A percentile compares a stretch with the other conserved stretches of the same genome.
Evolutionary conservation across 2,797 vertebrate genomes (phyloP).

Genomic region (Siniperca undulata): DNA sequence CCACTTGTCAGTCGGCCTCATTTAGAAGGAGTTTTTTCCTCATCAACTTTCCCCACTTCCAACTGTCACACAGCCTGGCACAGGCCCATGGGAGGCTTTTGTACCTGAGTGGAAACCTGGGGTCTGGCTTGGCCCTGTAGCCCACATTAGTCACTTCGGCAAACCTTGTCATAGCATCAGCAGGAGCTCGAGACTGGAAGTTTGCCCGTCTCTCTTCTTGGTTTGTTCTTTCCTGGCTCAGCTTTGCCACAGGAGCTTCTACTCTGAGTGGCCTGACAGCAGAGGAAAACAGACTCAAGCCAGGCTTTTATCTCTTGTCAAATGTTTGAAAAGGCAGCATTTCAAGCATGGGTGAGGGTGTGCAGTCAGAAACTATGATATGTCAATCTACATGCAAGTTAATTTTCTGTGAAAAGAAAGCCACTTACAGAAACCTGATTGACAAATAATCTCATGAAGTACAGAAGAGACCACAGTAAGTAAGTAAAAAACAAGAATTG

Average conservation of each 20-base stretch:
- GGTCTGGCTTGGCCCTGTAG: slow-evolving; percentile 22
- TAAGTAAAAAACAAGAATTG: too few relatives aligned
- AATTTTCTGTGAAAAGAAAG: background rate
- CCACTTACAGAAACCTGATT: background rate
- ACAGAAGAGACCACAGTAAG: background rate
- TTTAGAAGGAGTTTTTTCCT: slow-evolving; percentile 13
- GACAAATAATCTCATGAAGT: background rate
- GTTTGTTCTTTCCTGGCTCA: slow-evolving; percentile 32
- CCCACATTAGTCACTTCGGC: slow-evolving; percentile 43
- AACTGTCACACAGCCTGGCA: slow-evolving; percentile 36
- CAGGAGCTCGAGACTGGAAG: slow-evolving; percentile 30
- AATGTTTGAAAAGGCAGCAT: slow-evolving; percentile 24
- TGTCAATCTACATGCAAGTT: background rate
- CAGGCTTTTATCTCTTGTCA: slow-evolving; percentile 17
- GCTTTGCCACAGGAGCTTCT: background rate
- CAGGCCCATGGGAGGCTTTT: slow-evolving; percentile 17
- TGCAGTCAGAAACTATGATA: background rate
- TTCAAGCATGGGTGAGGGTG: slow-evolving; percentile 1
- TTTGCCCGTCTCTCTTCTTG: slow-evolving; percentile 26
- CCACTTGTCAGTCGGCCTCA: slow-evolving; percentile 35
- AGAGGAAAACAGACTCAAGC: slow-evolving; percentile 4
- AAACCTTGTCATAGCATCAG: slow-evolving; percentile 40
- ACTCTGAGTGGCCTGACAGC: background rate
- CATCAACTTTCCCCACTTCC: slow-evolving; percentile 15
- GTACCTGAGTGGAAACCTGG: slow-evolving; percentile 41